Percentiles rank a stretch among this genome's conserved stretches.
phyloP scores from a whole-genome alignment of 2,113 vertebrate species.

The Crotalus tigris region DNA sequence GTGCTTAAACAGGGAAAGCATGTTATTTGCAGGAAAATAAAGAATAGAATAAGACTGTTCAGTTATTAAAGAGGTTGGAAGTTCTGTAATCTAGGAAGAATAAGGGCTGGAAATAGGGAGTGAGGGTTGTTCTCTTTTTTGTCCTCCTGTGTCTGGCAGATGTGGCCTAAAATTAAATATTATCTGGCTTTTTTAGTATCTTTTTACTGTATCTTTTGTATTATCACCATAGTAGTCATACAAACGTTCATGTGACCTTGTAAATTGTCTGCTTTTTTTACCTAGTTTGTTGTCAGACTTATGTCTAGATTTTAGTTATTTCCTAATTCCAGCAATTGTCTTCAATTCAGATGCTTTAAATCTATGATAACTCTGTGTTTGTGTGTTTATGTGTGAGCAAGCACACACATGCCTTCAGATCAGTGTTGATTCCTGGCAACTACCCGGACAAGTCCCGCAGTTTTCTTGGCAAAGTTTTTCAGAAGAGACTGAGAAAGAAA shows the following conservation, averaged over 20 bases:
- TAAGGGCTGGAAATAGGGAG: not conserved
- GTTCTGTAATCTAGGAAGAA: not conserved
- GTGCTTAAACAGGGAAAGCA: not conserved
- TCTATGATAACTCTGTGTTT: not conserved
- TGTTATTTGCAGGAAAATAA: not conserved
- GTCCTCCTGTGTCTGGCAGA: not conserved
- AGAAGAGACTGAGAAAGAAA: too few relatives aligned
- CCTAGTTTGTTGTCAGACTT: too few relatives aligned
- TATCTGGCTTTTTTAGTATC: too few relatives aligned
- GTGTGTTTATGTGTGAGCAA: too few relatives aligned
- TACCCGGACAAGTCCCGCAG: too few relatives aligned
- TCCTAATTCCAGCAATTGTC: not conserved
- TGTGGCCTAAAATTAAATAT: not conserved
- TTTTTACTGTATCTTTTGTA: too few relatives aligned
- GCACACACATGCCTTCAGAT: too few relatives aligned
- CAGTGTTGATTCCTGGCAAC: too few relatives aligned
- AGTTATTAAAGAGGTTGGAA: not conserved
- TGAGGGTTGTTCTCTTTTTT: not conserved
- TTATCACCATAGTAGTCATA: not conserved
- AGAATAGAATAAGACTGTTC: not conserved
- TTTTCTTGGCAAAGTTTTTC: too few relatives aligned
- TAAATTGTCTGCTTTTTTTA: too few relatives aligned
- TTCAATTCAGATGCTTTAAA: not conserved
- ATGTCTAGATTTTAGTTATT: too few relatives aligned
- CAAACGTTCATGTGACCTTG: not conserved